phyloP scores from a whole-genome alignment of 2,797 vertebrate species.

The Neostethus bicornis region DNA sequence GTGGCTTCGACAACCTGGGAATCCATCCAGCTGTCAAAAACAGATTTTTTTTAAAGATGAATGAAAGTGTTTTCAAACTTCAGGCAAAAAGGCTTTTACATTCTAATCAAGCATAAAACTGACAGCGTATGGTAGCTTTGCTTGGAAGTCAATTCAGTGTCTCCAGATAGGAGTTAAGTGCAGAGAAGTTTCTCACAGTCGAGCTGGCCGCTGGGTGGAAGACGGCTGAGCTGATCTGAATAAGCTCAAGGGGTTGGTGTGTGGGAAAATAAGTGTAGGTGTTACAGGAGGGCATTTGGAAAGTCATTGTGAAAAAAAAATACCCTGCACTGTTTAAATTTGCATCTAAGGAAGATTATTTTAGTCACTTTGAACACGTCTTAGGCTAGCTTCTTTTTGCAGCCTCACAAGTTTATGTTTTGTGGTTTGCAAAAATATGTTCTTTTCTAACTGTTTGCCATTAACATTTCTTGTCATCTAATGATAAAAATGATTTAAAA shows the following conservation, averaged over 20 bases:
- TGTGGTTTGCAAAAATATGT: constrained; percentile 4
- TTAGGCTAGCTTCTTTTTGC: neutral
- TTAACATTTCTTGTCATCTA: too few relatives aligned
- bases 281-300: constrained; percentile 5
- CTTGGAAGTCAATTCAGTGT: constrained; percentile 9
- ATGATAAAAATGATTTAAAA: too few relatives aligned
- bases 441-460: constrained; percentile 8
- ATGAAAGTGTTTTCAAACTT: constrained; percentile 5
- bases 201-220: constrained; percentile 3
- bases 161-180: constrained; percentile 5
- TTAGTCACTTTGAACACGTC: neutral
- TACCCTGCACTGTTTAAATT: neutral
- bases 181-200: constrained; percentile 18
- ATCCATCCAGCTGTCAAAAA: constrained; percentile 9
- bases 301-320: constrained; percentile 14
- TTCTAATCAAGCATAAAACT: constrained; percentile 20
- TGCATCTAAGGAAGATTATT: neutral
- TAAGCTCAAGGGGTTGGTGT: neutral
- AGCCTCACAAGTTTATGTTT: neutral
- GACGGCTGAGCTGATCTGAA: constrained; percentile 14
- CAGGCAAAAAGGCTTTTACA: constrained; percentile 6
- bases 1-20: neutral
- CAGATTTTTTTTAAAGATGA: constrained; percentile 1
- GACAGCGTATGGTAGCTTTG: constrained; percentile 2
- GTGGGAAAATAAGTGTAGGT: constrained; percentile 12